phyloP scores from a whole-genome alignment of 2,797 vertebrate genomes.

The Echiichthys vipera region DNA sequence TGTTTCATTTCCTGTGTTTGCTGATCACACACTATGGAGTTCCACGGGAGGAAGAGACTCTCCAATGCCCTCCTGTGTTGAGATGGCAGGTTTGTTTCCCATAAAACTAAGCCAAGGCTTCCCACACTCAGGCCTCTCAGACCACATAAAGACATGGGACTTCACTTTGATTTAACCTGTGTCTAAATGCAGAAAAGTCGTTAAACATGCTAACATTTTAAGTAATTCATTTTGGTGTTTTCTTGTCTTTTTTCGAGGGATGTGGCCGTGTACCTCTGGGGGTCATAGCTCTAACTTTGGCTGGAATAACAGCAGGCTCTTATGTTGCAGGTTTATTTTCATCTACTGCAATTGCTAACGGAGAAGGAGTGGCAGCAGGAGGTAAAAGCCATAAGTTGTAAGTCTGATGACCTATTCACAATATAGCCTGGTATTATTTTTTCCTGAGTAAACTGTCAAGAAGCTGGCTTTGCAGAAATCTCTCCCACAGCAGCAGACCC shows the following conservation, averaged over 20 bases:
- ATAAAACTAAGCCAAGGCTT: background rate
- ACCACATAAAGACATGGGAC: background rate
- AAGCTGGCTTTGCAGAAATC: conserved; percentile 6
- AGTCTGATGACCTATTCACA: background rate
- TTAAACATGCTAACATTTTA: background rate
- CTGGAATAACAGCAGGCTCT: conserved; percentile 53
- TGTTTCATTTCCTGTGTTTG: conserved; percentile 73
- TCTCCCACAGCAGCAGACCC: conserved; percentile 72
- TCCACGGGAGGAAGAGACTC: conserved; percentile 35
- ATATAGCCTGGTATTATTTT: background rate
- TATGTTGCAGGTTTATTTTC: conserved; percentile 61
- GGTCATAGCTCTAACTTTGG: conserved; percentile 41
- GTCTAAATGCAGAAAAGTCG: background rate
- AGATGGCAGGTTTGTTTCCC: conserved; percentile 2
- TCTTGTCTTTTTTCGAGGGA: background rate
- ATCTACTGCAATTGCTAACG: conserved; percentile 41
- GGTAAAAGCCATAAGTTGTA: conserved; percentile 11
- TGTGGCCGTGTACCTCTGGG: conserved; percentile 31
- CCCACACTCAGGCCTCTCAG: background rate
- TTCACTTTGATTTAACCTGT: background rate
- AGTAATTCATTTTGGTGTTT: background rate
- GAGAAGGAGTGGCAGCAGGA: conserved; percentile 52
- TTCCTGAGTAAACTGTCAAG: background rate
- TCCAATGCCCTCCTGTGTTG: conserved; percentile 34
- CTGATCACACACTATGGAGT: conserved; percentile 45